Conservation (phyloP, 2,797 vertebrate genomes). For the Lates japonicus region DNA sequence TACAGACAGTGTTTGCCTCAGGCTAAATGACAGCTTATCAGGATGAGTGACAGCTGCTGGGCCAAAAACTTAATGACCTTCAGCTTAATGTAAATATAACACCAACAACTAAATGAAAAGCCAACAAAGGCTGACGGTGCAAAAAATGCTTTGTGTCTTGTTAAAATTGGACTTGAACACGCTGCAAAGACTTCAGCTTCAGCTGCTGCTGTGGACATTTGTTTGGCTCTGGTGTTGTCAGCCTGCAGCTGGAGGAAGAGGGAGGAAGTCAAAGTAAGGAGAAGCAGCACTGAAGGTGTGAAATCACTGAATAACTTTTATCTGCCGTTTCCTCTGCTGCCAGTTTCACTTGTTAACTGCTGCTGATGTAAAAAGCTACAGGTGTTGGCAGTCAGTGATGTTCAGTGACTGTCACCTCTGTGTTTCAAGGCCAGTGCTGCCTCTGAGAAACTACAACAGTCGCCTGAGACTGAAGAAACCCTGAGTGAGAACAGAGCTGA, state of each 20-base stretch:
- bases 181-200: too few species aligned
- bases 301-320: neutral
- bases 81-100: too few species aligned
- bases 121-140: too few species aligned
- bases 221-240: too few species aligned
- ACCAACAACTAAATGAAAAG: too few species aligned
- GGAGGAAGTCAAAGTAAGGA: too few species aligned
- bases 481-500: constrained; percentile 5
- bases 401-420: neutral
- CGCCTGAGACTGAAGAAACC: neutral
- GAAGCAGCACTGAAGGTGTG: neutral
- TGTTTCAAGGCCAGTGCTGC: neutral
- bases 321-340: too few species aligned
- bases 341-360: neutral
- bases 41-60: neutral
- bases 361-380: neutral
- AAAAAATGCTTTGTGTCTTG: too few species aligned
- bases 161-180: too few species aligned
- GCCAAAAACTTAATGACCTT: neutral
- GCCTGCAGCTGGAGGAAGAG: too few species aligned
- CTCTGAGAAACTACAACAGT: neutral
- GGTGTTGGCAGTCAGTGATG: neutral
- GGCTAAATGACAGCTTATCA: neutral
- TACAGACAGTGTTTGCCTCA: neutral
- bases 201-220: too few species aligned